Evolutionary conservation across 2,888 invertebrate species (phyloP).

Genomic region (Drosophila pseudotalamancana): DNA sequence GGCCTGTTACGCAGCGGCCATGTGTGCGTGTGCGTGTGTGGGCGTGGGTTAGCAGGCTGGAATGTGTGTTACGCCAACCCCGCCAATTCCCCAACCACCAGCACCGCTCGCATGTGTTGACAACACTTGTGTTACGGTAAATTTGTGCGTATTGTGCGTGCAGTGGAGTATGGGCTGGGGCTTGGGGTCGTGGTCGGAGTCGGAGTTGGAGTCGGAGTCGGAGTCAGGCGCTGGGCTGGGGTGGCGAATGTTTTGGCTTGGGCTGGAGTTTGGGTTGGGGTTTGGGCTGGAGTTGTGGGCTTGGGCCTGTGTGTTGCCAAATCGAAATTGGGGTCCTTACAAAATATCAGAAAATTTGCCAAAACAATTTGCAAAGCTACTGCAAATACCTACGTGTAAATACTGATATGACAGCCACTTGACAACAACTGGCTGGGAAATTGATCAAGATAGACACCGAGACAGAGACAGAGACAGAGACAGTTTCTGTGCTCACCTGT

Average conservation of each 20-base stretch:
- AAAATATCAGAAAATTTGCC: slow-evolving; percentile 80
- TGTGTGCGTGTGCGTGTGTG: slow-evolving; percentile 25
- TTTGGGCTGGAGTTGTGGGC: neutral
- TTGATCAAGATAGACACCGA: slow-evolving; percentile 43
- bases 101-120: slow-evolving; percentile 69
- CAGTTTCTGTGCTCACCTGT: slow-evolving; percentile 53
- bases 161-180: neutral
- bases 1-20: slow-evolving; percentile 70
- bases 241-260: neutral
- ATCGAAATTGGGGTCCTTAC: slow-evolving; percentile 50
- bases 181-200: neutral
- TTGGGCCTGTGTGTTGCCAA: neutral
- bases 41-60: slow-evolving; percentile 23
- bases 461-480: neutral
- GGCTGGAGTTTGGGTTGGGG: neutral
- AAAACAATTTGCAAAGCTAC: slow-evolving; percentile 82
- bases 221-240: neutral
- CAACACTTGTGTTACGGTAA: slow-evolving; percentile 78
- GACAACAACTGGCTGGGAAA: slow-evolving; percentile 46
- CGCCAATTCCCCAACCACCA: slow-evolving; percentile 37
- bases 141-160: slow-evolving; percentile 76
- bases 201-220: neutral
- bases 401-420: slow-evolving; percentile 80
- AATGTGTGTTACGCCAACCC: slow-evolving; percentile 37
- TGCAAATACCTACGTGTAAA: slow-evolving; percentile 74